Base-by-base conservation (phyloP, 2,888 invertebrate genomes). In the Apamea crenata region DNA sequence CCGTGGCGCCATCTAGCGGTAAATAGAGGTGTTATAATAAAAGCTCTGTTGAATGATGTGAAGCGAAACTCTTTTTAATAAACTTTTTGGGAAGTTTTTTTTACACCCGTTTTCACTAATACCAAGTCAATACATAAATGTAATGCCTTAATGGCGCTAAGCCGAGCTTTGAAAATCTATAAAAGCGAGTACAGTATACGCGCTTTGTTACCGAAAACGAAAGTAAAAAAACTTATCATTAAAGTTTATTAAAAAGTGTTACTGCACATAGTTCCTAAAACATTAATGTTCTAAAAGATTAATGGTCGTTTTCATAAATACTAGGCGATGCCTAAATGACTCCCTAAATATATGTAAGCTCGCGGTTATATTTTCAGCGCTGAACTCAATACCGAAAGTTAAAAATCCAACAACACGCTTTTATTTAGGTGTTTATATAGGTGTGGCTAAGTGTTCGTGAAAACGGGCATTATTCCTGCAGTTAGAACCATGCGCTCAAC, bases 1-100 rank as follows among this genome's bases (percentile, higher is more conserved):
- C 36, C 59, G 36, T 82, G 81, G 82, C 88, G 92, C 89, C 93
- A 93, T 92, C 93, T 93, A 75, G 86, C 71, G 86, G 76, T 29
- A 82, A 88, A 83, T 92, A 89, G 91, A 77, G 0, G 70, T 67
- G 25, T 61, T 77, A 77, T 53, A 21, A 53, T 29, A 66, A 75
- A 77, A 40, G 66, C 47, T 78, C 14, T 56, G 25, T 68, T 21
- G 5, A n/a, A 18, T 40, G 63, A 10, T n/a, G 12, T n/a, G 18
- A 36, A 74, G 6, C 1, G 3, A 40, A 21, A 36, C 3, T 25
- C 47, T 47, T 56, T 77, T 65, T 18, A 0, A 18, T 21, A 36
- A 25, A 29, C 36, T 47, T 59, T 36, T 47, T 59, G 18, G 29
- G 47, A 14, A n/a, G 12, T 6, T 2, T 21, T 56, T 21, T 25